Evolutionary conservation across 2,113 vertebrate genomes (phyloP).

Genomic region (Aplodontia rufa): DNA sequence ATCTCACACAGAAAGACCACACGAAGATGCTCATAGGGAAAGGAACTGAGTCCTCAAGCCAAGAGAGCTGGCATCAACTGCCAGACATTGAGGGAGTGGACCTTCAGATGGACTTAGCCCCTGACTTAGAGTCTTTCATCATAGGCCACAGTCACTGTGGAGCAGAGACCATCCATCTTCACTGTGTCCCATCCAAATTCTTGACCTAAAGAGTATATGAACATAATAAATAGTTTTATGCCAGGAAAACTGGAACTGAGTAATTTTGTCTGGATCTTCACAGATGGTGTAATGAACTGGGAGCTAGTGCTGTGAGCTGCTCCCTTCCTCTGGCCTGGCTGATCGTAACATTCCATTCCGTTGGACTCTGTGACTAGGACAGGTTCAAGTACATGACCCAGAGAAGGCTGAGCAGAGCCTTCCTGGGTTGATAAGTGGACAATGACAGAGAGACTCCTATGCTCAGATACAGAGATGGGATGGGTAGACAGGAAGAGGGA

Average conservation of each 20-base stretch:
- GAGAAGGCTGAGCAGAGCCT: not conserved
- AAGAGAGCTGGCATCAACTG: not conserved
- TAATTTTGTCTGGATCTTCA: not conserved
- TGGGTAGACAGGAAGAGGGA: not conserved
- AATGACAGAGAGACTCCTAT: not conserved
- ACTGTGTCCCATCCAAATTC: not conserved
- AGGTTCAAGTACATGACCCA: not conserved
- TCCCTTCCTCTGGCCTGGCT: not conserved
- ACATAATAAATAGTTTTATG: not conserved
- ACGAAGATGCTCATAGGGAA: not conserved
- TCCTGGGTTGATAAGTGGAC: not conserved
- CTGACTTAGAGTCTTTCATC: not conserved
- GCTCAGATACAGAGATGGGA: too few species aligned
- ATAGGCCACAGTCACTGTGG: not conserved
- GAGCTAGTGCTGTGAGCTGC: not conserved
- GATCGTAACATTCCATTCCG: not conserved
- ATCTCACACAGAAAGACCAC: not conserved
- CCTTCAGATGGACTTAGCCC: not conserved
- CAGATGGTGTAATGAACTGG: not conserved
- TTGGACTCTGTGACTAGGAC: not conserved
- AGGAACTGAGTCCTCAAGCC: not conserved
- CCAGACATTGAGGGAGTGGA: not conserved
- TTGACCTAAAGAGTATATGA: conserved; percentile 19
- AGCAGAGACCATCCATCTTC: not conserved
- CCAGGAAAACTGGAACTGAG: not conserved